Base-by-base conservation (phyloP, 2,797 vertebrate species). In the Lutjanus campechanus region DNA sequence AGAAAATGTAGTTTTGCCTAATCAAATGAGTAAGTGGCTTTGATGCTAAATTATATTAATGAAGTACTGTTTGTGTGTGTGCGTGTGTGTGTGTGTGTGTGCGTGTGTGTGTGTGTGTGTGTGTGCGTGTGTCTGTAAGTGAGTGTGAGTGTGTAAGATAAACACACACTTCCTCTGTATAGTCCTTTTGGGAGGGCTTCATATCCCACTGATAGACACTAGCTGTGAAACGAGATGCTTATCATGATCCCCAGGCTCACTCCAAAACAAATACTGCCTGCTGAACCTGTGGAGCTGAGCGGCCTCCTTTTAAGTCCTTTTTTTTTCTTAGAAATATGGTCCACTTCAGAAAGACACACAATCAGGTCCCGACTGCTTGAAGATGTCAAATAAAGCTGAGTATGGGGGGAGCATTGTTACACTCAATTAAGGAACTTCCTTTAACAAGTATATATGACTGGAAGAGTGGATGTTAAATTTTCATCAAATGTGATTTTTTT, bases 81-180 rank as follows among this genome's bases (percentile, higher is more conserved):
- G 74, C 73, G 76, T 56, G 46, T 56, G 53, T 16, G n/a, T 54
- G 40, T 85, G 65, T 78, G 78, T 77, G 79, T 54, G 59, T 69
- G 65, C 15, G 40, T 58, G 43, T 76, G 51, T 77, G 75, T 69
- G 65, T 11, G 50, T 54, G 59, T 69, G 65, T n/a, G 40, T 58
- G 43, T 76, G 51, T 77, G 75, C 69, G 65, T 11, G 50, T 56
- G 68, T 50, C 47, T 65, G 15, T 64, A 7, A 68, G 73, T 82
- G 73, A 86, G 83, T 75, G 73, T 12, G 64, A 84, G 86, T 69
- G 81, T 59, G 69, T 59, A 77, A 89, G 73, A 90, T 92, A 94
- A 93, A 94, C 91, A 94, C 82, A 89, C 84, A 83, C 90, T 93
- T 95, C 93, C 92, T 88, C 73, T 87, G 87, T 91, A 89, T 82